Conservation (phyloP, 2,888 invertebrate genomes). For the Diadegma fenestrale region DNA sequence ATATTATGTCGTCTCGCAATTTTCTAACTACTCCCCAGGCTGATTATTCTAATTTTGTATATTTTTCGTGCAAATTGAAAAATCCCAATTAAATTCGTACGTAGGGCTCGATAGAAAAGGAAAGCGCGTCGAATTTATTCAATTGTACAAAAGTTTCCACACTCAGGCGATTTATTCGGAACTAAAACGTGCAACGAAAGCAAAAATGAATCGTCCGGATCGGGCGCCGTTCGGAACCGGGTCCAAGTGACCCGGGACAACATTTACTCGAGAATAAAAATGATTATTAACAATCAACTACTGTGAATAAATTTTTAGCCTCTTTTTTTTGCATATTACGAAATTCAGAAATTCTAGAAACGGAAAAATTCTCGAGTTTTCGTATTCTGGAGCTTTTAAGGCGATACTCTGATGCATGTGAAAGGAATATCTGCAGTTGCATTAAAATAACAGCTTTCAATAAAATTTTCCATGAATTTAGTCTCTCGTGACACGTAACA, state of each 20-base stretch:
- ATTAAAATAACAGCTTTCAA: neutral
- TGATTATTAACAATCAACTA: too few species aligned
- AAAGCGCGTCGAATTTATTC: too few species aligned
- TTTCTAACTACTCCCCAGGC: neutral
- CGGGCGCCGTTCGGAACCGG: too few species aligned
- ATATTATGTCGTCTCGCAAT: neutral
- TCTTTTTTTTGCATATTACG: neutral
- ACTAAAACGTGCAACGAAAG: too few species aligned
- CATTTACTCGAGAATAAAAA: too few species aligned
- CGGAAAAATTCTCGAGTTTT: neutral
- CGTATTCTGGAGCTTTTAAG: too few species aligned
- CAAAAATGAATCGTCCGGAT: too few species aligned
- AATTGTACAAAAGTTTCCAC: too few species aligned
- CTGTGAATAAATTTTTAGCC: neutral
- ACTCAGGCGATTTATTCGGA: too few species aligned
- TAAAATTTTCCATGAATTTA: neutral
- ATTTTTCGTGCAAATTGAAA: neutral
- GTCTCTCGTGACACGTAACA: constrained; percentile 45
- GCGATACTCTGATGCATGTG: neutral
- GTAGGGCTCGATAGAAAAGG: neutral
- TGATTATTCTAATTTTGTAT: neutral
- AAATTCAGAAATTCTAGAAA: neutral
- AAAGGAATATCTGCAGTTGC: neutral
- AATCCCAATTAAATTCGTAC: neutral
- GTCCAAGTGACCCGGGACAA: too few species aligned